phyloP scores from a whole-genome alignment of 2,888 invertebrate genomes.

The Acanthosoma haemorrhoidale region DNA sequence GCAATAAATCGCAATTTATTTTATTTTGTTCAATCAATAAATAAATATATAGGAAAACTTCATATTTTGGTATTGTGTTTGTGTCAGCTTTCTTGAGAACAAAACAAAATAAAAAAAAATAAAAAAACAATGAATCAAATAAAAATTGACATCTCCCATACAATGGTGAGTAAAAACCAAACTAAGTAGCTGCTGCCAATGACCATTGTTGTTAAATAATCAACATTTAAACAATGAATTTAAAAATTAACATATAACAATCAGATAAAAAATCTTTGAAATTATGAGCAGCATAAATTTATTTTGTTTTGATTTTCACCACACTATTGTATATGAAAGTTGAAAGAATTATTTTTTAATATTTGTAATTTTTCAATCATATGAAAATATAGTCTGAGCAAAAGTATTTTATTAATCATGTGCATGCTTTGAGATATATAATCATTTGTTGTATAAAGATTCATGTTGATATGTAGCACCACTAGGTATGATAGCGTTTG shows the following conservation, averaged over 20 bases:
- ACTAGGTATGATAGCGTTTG: not conserved
- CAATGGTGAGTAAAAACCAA: slow-evolving; percentile 13
- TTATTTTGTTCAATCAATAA: slow-evolving; percentile 31
- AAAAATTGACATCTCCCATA: not conserved
- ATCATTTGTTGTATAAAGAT: not conserved
- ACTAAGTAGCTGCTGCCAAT: too few relatives aligned
- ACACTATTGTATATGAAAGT: too few relatives aligned
- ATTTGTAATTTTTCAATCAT: not conserved
- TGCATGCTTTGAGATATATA: slow-evolving; percentile 6
- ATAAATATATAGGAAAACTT: slow-evolving; percentile 38
- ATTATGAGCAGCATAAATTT: too few relatives aligned
- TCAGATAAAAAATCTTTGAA: too few relatives aligned
- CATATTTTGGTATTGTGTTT: slow-evolving; percentile 30
- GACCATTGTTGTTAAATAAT: too few relatives aligned
- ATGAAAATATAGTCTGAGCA: not conserved
- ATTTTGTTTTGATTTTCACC: too few relatives aligned
- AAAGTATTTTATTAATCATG: not conserved
- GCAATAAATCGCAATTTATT: slow-evolving; percentile 43
- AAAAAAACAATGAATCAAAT: too few relatives aligned
- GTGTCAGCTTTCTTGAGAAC: slow-evolving; percentile 23
- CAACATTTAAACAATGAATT: too few relatives aligned
- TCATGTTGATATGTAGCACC: not conserved
- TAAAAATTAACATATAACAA: too few relatives aligned
- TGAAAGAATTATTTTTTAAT: not conserved
- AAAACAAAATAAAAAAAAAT: not conserved